These are phyloP conservation scores for Caranx ignobilis DNA, from an alignment of 2,113 vertebrate species.

Conservation along the genomic window DNA sequence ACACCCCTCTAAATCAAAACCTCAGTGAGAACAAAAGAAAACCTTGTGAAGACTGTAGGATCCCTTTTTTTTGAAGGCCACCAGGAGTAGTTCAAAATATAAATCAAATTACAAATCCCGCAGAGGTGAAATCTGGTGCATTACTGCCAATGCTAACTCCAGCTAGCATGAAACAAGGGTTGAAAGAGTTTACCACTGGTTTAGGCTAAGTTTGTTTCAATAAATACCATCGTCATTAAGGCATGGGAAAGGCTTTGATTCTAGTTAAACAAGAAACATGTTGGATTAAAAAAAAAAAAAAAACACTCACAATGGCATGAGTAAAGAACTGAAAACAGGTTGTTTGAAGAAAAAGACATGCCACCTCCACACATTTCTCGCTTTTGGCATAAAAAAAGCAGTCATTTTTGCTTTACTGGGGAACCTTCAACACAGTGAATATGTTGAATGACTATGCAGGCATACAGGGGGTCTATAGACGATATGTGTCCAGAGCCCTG, in stretches of 20 bases:
- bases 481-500: slow-evolving; percentile 20
- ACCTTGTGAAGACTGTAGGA: neutral
- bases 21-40: slow-evolving; percentile 30
- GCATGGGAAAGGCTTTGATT: neutral
- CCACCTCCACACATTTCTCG: neutral
- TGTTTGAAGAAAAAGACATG: neutral
- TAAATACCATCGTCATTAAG: neutral
- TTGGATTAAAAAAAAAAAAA: neutral
- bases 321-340: neutral
- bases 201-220: slow-evolving; percentile 12
- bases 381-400: neutral
- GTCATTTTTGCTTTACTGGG: neutral
- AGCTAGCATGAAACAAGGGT: neutral
- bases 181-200: neutral
- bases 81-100: neutral
- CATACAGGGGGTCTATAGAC: slow-evolving; percentile 1
- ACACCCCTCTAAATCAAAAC: neutral
- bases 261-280: neutral
- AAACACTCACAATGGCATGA: neutral
- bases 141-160: neutral
- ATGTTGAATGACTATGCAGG: slow-evolving; percentile 15
- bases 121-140: neutral
- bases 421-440: slow-evolving; percentile 19
- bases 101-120: neutral
- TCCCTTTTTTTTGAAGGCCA: neutral